phyloP scores from a whole-genome alignment of 1,140 invertebrate species.

The Lepidotrigona ventralis region DNA sequence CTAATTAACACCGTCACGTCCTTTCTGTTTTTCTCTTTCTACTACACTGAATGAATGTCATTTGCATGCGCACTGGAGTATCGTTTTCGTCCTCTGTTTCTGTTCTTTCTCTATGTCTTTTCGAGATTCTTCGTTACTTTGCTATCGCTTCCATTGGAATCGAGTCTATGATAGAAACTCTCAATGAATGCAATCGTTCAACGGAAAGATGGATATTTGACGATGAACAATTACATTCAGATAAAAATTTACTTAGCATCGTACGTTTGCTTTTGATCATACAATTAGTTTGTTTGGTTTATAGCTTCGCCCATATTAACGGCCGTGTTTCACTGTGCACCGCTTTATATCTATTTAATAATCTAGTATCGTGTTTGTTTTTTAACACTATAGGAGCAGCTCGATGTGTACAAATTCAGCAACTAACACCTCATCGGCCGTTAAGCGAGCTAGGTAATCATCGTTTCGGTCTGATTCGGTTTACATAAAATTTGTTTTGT shows the following conservation, averaged over 20 bases:
- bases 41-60: slow-evolving; percentile 4
- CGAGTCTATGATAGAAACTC: background rate
- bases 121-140: background rate
- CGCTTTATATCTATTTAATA: slow-evolving; percentile 17
- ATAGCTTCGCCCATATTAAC: background rate
- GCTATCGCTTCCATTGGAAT: background rate
- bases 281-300: background rate
- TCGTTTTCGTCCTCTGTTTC: background rate
- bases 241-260: background rate
- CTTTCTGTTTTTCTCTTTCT: slow-evolving; percentile 1
- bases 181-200: background rate
- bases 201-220: background rate
- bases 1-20: slow-evolving; percentile 32
- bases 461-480: slow-evolving; percentile 43
- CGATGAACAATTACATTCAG: background rate
- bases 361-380: slow-evolving; percentile 56
- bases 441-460: slow-evolving; percentile 77
- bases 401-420: slow-evolving; percentile 77
- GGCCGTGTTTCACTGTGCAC: background rate
- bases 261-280: background rate
- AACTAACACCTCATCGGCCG: slow-evolving; percentile 78
- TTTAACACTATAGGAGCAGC: slow-evolving; percentile 73
- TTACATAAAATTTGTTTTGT: slow-evolving; percentile 14
- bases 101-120: background rate
- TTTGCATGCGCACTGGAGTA: background rate